Conservation (phyloP, 2,797 vertebrate genomes). For the Sebastes baramenuke region DNA sequence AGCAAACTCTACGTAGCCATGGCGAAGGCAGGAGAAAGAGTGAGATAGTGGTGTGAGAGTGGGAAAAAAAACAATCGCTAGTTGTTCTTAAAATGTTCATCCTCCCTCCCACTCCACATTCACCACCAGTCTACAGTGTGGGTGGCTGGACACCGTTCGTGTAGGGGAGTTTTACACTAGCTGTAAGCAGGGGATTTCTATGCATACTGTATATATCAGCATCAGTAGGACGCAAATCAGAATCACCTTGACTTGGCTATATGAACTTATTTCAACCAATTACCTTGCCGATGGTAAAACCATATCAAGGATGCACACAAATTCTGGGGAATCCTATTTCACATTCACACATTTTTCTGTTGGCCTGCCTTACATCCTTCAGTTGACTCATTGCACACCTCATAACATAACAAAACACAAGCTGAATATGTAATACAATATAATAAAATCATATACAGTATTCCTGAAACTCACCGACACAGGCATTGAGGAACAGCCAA, state of each 20-base stretch:
- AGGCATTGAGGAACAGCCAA: conserved; percentile 99
- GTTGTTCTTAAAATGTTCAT: conserved; percentile 51
- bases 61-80: conserved; percentile 16
- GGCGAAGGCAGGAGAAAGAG: conserved; percentile 27
- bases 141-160: conserved; percentile 56
- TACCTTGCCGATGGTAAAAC: background rate
- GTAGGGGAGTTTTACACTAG: conserved; percentile 47
- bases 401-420: background rate
- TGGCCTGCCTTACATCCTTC: background rate
- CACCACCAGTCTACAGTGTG: conserved; percentile 49
- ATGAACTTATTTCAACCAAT: conserved; percentile 7
- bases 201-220: background rate
- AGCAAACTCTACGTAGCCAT: conserved; percentile 29
- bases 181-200: conserved; percentile 34
- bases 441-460: background rate
- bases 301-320: conserved; percentile 4
- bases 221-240: background rate
- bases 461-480: conserved; percentile 90
- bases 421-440: background rate
- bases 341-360: background rate
- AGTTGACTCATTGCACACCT: background rate
- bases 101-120: conserved; percentile 49
- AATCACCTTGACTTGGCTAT: conserved; percentile 3
- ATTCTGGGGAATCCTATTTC: background rate
- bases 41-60: conserved; percentile 17